These are phyloP conservation scores for Sycophila texana DNA, from an alignment of 2,888 invertebrate genomes.

Conservation along the genomic window DNA sequence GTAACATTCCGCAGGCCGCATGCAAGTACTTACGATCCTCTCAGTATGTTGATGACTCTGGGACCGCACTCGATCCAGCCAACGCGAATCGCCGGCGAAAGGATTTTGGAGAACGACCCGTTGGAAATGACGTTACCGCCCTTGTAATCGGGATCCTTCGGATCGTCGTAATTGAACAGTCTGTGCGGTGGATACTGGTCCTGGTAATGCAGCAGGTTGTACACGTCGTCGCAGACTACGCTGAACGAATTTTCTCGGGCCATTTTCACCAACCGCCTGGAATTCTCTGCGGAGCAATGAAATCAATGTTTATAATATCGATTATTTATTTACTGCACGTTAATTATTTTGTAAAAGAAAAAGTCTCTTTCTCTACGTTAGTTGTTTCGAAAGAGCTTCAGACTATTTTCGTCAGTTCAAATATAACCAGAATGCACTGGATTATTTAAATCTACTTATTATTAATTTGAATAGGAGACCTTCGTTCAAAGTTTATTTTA, in stretches of 20 bases:
- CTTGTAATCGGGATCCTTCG: constrained; percentile 70
- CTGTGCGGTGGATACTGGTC: constrained; percentile 75
- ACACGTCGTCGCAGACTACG: constrained; percentile 81
- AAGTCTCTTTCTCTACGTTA: no score
- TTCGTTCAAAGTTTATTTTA: no score
- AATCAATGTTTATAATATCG: neutral
- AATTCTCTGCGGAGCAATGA: constrained; percentile 68
- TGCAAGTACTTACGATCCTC: constrained; percentile 70
- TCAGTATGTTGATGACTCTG: constrained; percentile 72
- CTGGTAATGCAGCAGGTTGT: constrained; percentile 79
- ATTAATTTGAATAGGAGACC: no score
- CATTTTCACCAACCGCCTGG: constrained; percentile 74
- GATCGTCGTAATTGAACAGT: constrained; percentile 77
- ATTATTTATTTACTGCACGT: neutral
- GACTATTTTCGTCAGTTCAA: no score
- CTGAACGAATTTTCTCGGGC: constrained; percentile 75
- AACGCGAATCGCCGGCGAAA: constrained; percentile 80
- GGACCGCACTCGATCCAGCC: constrained; percentile 81
- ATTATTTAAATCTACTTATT: no score
- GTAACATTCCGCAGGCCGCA: neutral
- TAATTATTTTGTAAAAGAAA: neutral
- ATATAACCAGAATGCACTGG: no score
- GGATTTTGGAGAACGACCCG: constrained; percentile 81
- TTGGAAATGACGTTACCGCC: constrained; percentile 81
- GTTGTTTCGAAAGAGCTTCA: no score